phyloP scores from a whole-genome alignment of 2,888 invertebrate species.

The Molorchus minor region DNA sequence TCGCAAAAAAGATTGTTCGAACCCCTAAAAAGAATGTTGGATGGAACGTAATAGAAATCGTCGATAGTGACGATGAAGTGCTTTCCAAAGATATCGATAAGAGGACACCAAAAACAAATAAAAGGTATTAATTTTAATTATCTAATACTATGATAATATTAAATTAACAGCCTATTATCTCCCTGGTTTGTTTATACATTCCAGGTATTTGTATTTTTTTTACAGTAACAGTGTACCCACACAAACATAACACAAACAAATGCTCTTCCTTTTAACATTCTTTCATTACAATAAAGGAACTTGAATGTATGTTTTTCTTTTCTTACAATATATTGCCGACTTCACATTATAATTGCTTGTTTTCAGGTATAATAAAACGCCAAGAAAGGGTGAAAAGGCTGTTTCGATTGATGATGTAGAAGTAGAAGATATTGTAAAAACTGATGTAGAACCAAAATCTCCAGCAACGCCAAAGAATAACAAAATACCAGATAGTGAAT shows the following conservation, averaged over 20 bases:
- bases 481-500: background rate
- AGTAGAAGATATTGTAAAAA: background rate
- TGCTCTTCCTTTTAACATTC: no score
- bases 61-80: conserved; percentile 21
- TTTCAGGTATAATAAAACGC: conserved; percentile 10
- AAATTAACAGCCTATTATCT: no score
- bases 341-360: no score
- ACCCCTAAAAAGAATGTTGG: conserved; percentile 17
- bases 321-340: no score
- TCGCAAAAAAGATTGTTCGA: no score
- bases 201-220: no score
- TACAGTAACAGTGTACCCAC: no score
- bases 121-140: no score
- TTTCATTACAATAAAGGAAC: no score
- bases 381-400: background rate
- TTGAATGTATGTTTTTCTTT: no score
- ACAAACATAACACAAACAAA: background rate
- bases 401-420: background rate
- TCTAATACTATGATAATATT: no score
- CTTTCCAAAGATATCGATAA: conserved; percentile 2
- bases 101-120: conserved; percentile 4
- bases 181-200: no score
- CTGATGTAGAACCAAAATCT: background rate
- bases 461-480: conserved; percentile 11
- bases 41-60: conserved; percentile 17